Conservation (phyloP, 2,113 vertebrate genomes). For the Ceuthmochares aereus region DNA sequence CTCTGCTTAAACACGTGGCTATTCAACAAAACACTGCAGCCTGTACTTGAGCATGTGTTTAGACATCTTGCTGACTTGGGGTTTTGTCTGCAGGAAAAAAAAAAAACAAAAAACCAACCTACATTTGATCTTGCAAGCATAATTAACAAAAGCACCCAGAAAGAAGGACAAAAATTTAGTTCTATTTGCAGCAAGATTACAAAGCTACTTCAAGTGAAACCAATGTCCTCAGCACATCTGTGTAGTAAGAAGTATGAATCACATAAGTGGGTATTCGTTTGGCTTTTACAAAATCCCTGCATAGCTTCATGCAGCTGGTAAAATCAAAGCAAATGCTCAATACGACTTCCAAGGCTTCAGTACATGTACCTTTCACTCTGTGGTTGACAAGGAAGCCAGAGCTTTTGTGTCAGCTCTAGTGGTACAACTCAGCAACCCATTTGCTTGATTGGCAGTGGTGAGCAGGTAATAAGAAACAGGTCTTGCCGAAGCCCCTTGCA, state of each 20-base stretch:
- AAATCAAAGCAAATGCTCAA: background rate
- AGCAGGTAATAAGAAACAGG: background rate
- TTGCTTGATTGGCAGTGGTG: background rate
- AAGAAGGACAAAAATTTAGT: background rate
- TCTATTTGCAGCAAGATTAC: background rate
- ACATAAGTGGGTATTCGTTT: background rate
- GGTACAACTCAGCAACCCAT: background rate
- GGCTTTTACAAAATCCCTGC: background rate
- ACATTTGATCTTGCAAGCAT: background rate
- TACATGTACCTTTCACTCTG: background rate
- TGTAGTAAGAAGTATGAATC: background rate
- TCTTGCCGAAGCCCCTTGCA: background rate
- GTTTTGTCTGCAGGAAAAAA: background rate
- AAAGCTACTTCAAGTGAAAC: background rate
- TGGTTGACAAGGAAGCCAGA: background rate
- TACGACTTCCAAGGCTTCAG: background rate
- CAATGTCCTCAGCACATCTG: background rate
- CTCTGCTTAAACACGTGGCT: background rate
- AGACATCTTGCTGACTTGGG: background rate
- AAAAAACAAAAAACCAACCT: background rate
- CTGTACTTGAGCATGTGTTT: background rate
- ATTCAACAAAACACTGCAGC: background rate
- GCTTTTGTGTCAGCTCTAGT: background rate
- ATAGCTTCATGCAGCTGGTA: background rate
- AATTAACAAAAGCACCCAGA: background rate